These are phyloP conservation scores for Invenusta paracnida DNA, from an alignment of 2,888 invertebrate genomes.

Conservation along the genomic window DNA sequence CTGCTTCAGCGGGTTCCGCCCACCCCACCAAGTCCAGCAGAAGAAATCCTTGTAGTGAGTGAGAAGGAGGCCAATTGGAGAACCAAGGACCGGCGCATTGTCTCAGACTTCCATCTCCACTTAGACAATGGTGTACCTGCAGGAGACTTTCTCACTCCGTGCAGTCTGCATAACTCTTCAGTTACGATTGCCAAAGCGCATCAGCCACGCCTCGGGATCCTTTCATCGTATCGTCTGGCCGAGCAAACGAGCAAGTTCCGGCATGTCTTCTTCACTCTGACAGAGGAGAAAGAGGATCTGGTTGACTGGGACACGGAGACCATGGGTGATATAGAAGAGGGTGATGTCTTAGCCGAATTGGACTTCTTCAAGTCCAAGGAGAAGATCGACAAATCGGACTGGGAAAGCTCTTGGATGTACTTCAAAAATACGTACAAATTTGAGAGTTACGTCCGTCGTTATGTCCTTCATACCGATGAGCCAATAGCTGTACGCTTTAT, in stretches of 20 bases:
- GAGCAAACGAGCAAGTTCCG: background rate
- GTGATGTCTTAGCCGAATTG: background rate
- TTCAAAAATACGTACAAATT: conserved; percentile 24
- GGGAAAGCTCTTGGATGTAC: background rate
- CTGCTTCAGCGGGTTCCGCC: background rate
- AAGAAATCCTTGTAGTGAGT: background rate
- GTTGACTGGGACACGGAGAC: too few relatives aligned
- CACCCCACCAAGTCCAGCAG: background rate
- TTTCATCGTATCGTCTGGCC: background rate
- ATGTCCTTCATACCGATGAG: conserved; percentile 27
- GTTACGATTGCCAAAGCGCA: background rate
- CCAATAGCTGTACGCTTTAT: background rate
- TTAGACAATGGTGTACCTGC: background rate
- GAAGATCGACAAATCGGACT: background rate
- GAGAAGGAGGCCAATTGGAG: background rate
- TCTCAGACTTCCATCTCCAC: background rate
- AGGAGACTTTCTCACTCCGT: too few relatives aligned
- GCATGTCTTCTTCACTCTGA: background rate
- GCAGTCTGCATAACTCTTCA: background rate
- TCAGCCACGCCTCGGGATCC: background rate
- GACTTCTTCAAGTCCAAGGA: background rate
- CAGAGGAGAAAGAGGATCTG: background rate
- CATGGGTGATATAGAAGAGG: background rate
- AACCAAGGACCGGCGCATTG: background rate
- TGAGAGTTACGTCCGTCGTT: conserved; percentile 30